Percentiles rank a stretch among this genome's conserved stretches.
These are phyloP conservation scores for Montipora foliosa DNA, from an alignment of 64 coral and sea anemone genomes.

Conservation along the genomic window DNA sequence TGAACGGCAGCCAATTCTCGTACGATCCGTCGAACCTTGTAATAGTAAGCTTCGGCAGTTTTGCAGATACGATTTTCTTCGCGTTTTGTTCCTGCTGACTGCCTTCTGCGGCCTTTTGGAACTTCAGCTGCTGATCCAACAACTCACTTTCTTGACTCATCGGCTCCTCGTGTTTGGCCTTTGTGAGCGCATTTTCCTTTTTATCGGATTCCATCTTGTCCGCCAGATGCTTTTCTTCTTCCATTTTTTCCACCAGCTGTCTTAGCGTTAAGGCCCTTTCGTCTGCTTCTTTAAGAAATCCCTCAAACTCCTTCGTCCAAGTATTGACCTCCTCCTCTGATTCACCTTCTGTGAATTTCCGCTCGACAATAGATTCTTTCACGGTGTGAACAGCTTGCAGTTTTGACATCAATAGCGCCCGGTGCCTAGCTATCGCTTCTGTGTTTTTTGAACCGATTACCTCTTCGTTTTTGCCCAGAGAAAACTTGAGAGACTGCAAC, in stretches of 20 bases:
- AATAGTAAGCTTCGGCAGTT: not conserved
- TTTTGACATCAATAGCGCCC: too few species aligned
- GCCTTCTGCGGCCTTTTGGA: not conserved
- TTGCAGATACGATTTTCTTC: not conserved
- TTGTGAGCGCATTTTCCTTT: not conserved
- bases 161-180: not conserved
- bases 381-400: not conserved
- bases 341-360: not conserved
- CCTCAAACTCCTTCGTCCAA: not conserved
- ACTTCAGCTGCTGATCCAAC: not conserved
- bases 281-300: not conserved
- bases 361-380: constrained; percentile 5
- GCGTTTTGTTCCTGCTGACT: not conserved
- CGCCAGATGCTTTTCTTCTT: not conserved
- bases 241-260: not conserved
- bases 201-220: not conserved
- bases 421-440: too few species aligned
- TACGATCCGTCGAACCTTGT: too few species aligned
- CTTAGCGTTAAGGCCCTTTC: not conserved
- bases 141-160: not conserved
- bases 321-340: not conserved
- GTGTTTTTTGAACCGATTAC: too few species aligned
- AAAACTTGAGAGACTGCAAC: too few species aligned
- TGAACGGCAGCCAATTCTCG: too few species aligned
- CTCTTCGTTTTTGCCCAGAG: too few species aligned